A percentile compares a stretch with the other conserved stretches of the same genome.
Conservation (phyloP, 2,113 vertebrate species). For the Cromileptes altivelis region DNA sequence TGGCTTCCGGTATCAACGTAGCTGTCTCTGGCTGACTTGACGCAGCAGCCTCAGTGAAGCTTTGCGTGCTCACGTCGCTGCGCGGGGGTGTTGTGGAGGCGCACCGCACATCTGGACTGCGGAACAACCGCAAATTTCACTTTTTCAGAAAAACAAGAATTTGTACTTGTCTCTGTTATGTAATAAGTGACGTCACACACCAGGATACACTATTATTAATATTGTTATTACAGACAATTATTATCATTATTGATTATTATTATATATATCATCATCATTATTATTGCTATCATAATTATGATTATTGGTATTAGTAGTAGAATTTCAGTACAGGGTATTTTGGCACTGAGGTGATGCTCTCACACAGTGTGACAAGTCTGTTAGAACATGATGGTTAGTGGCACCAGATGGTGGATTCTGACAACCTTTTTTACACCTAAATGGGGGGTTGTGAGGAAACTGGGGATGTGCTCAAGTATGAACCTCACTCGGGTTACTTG, state of each 20-base stretch:
- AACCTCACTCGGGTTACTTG: background rate
- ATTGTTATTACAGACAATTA: background rate
- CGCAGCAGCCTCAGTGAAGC: conserved; percentile 24
- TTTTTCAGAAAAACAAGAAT: conserved; percentile 1
- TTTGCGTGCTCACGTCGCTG: conserved; percentile 73
- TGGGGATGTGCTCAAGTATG: background rate
- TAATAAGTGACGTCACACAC: background rate
- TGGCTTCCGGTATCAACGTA: conserved; percentile 4
- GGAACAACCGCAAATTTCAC: conserved; percentile 54
- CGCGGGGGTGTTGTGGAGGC: conserved; percentile 74
- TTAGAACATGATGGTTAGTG: background rate
- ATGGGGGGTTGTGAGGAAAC: background rate
- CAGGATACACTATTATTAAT: background rate
- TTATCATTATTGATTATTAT: background rate
- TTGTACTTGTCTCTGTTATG: background rate
- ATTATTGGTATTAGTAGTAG: background rate
- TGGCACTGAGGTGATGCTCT: background rate
- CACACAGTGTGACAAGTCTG: background rate
- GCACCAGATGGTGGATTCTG: background rate
- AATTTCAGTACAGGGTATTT: background rate
- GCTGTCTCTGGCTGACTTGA: conserved; percentile 8
- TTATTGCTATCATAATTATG: background rate
- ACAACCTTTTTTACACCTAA: background rate
- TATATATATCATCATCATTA: background rate
- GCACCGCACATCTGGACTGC: conserved; percentile 79